Conservation (phyloP, 2,113 vertebrate genomes). For the Naja naja region DNA sequence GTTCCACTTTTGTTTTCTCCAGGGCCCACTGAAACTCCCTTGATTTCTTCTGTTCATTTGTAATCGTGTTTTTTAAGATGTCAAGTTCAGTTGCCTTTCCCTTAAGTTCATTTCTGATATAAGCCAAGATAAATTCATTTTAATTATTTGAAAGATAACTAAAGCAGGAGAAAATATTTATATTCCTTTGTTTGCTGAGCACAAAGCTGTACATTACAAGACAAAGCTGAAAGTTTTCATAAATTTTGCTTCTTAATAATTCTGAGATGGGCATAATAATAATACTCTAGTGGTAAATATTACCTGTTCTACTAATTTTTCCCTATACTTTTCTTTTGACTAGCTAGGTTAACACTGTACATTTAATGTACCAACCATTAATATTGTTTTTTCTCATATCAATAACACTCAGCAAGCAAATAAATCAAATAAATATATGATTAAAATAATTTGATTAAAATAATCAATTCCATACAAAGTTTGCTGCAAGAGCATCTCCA, state of each 20-base stretch:
- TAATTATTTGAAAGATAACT: not conserved
- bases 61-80: constrained; percentile 79
- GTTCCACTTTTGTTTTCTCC: constrained; percentile 79
- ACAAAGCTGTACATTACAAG: not conserved
- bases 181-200: not conserved
- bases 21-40: constrained; percentile 88
- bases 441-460: not conserved
- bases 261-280: not conserved
- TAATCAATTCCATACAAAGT: not conserved
- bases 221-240: not conserved
- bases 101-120: constrained; percentile 79
- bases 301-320: not conserved
- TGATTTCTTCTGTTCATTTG: constrained; percentile 79
- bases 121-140: constrained; percentile 25
- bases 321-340: not conserved
- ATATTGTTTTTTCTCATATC: not conserved
- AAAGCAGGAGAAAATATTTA: not conserved
- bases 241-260: not conserved
- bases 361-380: not conserved
- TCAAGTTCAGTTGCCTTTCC: constrained; percentile 84
- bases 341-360: not conserved
- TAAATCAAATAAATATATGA: not conserved
- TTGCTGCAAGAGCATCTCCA: not conserved
- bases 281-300: not conserved
- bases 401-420: not conserved